Base-by-base conservation (phyloP, 2,888 invertebrate genomes). In the Cataglyphis altisquamis region DNA sequence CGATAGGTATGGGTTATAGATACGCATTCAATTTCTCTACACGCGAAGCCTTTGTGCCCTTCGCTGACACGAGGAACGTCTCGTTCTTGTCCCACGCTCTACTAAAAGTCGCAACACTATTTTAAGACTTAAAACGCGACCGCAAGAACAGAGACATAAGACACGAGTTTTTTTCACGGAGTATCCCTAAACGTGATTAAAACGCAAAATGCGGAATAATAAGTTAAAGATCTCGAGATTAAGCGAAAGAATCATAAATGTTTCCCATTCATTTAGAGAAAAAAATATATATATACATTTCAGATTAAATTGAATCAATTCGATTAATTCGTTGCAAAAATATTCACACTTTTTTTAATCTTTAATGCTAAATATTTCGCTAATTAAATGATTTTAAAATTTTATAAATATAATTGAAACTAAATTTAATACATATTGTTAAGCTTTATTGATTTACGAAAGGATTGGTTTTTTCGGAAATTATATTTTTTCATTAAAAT, bases 31-130 rank as follows among this genome's bases (percentile, higher is more conserved):
- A 66, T 77, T 82, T 66, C 66, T 57, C 36, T 60, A 55, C 55
- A 48, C n/a, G 15, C 75, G 45, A 39, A 32, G 9, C 63, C 55
- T 55, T 8, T 57, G 57, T 41, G 77, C 57, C 72, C 77, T 78
- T 70, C 72, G 77, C 18, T 36, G 68, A 48, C 55, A 32, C 41
- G 32, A 70, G 25, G 57, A 45, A 60, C 72, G 57, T 48, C 74
- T 48, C 60, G 78, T 36, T 60, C 45, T 12, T 57, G 57, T 78
- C 57, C 73, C 78, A 80, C 78, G 78, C 32, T 62, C 78, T 25
- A 80, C 32, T 70, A 80, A 80, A 36, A 80, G 25, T 45, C 60
- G 78, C 70, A 70, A 60, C 48, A 52, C 72, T 78, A 72, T 78
- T 60, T 60, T 45, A 72, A 72, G 72, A 12, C 21, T 18, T 32